phyloP scores from a whole-genome alignment of 2,797 vertebrate species.

The Diplodus sargus region DNA sequence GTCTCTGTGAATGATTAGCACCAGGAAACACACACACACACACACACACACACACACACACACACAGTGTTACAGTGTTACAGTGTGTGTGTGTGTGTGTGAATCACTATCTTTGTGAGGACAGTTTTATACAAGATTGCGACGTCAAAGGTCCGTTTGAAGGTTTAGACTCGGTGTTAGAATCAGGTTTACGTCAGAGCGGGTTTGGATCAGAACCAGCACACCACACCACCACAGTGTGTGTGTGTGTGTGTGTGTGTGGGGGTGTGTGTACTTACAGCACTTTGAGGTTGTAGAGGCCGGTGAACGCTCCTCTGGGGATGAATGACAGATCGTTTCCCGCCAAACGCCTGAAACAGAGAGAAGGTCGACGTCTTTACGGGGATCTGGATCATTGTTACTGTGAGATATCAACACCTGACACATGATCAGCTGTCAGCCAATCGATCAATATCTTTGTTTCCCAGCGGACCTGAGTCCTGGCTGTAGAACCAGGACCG shows the following conservation, averaged over 20 bases:
- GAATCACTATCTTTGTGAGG: not conserved
- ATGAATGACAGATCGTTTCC: constrained; percentile 72
- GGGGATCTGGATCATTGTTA: too few relatives aligned
- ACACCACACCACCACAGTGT: not conserved
- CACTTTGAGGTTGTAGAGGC: constrained; percentile 77
- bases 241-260: constrained; percentile 1
- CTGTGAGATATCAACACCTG: too few relatives aligned
- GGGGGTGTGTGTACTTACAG: constrained; percentile 59
- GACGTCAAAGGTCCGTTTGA: not conserved
- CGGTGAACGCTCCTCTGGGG: constrained; percentile 67
- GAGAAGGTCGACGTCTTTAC: too few relatives aligned
- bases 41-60: not conserved
- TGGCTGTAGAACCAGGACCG: not conserved
- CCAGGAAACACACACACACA: constrained; percentile 42
- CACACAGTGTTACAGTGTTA: constrained; percentile 33
- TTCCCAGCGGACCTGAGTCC: not conserved
- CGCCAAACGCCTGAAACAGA: constrained; percentile 62
- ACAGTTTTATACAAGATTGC: not conserved
- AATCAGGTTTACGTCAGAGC: not conserved
- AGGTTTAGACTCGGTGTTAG: not conserved
- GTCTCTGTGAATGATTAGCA: constrained; percentile 58
- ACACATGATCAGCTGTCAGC: not conserved
- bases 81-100: constrained; percentile 13
- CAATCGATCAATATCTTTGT: not conserved
- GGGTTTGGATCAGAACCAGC: too few relatives aligned